Evolutionary conservation across 2,888 invertebrate genomes (phyloP).

Genomic region (Eupeodes latifasciatus): DNA sequence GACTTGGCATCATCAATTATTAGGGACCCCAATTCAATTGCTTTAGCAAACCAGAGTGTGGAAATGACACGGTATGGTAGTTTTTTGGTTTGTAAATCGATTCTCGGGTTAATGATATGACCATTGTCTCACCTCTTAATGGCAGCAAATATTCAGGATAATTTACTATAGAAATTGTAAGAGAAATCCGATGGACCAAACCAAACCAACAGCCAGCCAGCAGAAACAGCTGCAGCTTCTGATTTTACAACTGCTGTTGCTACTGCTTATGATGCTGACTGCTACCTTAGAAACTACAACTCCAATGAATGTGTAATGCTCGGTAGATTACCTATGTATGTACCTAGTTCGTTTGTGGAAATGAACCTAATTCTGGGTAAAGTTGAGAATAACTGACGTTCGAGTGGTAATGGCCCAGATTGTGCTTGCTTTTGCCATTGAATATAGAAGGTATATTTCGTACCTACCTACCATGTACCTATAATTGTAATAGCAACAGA

Average conservation of each 20-base stretch:
- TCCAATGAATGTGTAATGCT: conserved; percentile 66
- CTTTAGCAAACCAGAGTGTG: conserved; percentile 69
- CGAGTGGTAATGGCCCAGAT: conserved; percentile 6
- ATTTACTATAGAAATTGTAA: conserved; percentile 45
- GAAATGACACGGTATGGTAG: conserved; percentile 73
- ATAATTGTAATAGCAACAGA: conserved; percentile 16
- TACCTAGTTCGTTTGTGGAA: conserved; percentile 31
- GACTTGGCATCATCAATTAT: conserved; percentile 71
- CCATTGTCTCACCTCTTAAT: conserved; percentile 75
- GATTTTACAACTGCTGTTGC: neutral
- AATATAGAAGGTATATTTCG: neutral
- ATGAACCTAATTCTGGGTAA: conserved; percentile 58
- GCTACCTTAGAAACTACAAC: conserved; percentile 36
- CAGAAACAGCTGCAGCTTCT: conserved; percentile 12
- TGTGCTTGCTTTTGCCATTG: conserved; percentile 21
- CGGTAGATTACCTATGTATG: conserved; percentile 46
- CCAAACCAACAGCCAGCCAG: conserved; percentile 27
- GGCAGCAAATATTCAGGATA: conserved; percentile 64
- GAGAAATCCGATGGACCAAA: conserved; percentile 24
- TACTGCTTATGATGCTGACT: neutral
- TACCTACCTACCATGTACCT: neutral
- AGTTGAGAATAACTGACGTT: conserved; percentile 52
- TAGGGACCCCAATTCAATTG: conserved; percentile 71
- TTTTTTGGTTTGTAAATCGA: conserved; percentile 74
- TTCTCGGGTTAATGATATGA: conserved; percentile 74